These are phyloP conservation scores for Cecropterus lyciades DNA, from an alignment of 1,140 invertebrate species.

Conservation along the genomic window DNA sequence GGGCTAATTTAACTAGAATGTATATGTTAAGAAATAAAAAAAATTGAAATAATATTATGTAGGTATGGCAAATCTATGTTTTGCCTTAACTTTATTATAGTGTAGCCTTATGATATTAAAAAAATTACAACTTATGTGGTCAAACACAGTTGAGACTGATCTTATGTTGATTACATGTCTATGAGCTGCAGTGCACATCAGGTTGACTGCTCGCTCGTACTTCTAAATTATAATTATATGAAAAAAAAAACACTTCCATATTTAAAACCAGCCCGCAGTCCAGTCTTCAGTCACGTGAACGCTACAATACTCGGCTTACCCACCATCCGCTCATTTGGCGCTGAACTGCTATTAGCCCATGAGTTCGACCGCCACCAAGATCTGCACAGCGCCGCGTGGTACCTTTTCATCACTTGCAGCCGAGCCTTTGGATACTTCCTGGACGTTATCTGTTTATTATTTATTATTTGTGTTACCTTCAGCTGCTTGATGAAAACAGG, in stretches of 20 bases:
- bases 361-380: conserved; percentile 89
- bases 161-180: too few species aligned
- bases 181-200: too few species aligned
- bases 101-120: too few species aligned
- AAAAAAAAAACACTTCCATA: too few species aligned
- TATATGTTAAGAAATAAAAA: background rate
- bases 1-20: background rate
- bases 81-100: too few species aligned
- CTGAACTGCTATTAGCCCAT: conserved; percentile 86
- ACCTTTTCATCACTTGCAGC: conserved; percentile 89
- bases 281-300: conserved; percentile 94
- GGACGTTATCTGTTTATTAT: conserved; percentile 88
- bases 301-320: conserved; percentile 92
- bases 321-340: conserved; percentile 91
- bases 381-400: conserved; percentile 90
- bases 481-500: conserved; percentile 85
- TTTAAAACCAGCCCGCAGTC: conserved; percentile 87
- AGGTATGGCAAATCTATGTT: too few species aligned
- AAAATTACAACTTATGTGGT: too few species aligned
- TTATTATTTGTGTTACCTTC: conserved; percentile 88
- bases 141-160: too few species aligned
- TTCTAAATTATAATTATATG: too few species aligned
- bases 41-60: too few species aligned
- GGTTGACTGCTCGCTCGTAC: too few species aligned
- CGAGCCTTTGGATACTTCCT: conserved; percentile 93